Percentiles rank a stretch among this genome's conserved stretches.
Conservation (phyloP, 2,797 vertebrate species). For the Rhabdomys pumilio region DNA sequence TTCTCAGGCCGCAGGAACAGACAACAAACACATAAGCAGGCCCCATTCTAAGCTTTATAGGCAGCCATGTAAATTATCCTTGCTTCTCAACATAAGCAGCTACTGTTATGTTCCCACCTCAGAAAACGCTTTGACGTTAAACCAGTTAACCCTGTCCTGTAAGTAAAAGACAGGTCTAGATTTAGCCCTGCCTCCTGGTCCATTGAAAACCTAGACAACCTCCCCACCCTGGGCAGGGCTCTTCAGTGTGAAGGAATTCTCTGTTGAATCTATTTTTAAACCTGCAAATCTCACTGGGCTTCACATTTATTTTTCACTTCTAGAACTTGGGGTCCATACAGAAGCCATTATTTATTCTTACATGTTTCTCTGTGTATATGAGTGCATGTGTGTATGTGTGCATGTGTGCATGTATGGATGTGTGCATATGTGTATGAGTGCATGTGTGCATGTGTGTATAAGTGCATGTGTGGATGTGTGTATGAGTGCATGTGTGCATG, state of each 20-base stretch:
- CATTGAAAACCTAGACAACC: neutral
- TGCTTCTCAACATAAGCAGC: neutral
- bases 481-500: too few relatives aligned
- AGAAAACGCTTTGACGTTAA: neutral
- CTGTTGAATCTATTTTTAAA: neutral
- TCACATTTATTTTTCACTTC: conserved; percentile 31
- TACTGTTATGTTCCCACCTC: neutral
- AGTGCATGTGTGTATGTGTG: neutral
- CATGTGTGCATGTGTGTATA: neutral
- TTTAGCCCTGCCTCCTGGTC: neutral
- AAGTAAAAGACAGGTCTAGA: neutral
- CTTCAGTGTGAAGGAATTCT: neutral
- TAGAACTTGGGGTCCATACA: neutral
- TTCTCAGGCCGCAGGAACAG: too few relatives aligned
- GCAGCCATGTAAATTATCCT: neutral
- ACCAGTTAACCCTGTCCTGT: neutral
- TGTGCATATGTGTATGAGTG: neutral
- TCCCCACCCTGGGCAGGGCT: neutral
- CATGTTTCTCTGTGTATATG: neutral
- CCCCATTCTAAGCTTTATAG: neutral
- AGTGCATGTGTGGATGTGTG: too few relatives aligned
- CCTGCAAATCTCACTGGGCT: neutral
- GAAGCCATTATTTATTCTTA: conserved; percentile 21
- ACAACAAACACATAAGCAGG: too few relatives aligned
- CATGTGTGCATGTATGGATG: neutral